Conservation (phyloP, 2,797 vertebrate genomes). For the Poeciliopsis presidionis region DNA sequence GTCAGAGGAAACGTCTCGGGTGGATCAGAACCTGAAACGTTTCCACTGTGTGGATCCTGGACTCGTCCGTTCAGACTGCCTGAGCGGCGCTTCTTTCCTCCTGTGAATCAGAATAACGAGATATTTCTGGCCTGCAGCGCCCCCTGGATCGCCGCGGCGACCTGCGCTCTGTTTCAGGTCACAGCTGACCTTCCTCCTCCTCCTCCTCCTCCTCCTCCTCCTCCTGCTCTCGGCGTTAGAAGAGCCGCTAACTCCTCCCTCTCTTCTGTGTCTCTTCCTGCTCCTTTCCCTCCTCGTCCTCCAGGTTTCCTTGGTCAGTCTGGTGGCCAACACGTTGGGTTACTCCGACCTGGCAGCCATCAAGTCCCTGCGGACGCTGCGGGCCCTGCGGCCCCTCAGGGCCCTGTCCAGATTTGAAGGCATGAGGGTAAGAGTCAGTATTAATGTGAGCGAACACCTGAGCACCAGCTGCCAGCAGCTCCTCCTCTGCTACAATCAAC, state of each 20-base stretch:
- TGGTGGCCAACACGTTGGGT: conserved; percentile 83
- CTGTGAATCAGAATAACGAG: background rate
- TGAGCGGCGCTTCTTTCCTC: background rate
- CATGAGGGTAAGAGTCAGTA: conserved; percentile 87
- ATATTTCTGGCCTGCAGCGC: background rate
- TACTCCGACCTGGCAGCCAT: conserved; percentile 86
- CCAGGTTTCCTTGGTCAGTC: conserved; percentile 84
- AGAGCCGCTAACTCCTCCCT: conserved; percentile 47
- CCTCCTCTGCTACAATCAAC: background rate
- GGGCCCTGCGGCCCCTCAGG: conserved; percentile 83
- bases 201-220: conserved; percentile 3
- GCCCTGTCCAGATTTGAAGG: conserved; percentile 86
- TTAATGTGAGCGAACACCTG: conserved; percentile 27
- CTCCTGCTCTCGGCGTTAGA: conserved; percentile 19
- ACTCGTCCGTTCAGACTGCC: background rate
- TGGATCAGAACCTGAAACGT: conserved; percentile 13
- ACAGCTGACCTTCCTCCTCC: background rate
- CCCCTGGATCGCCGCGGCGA: background rate
- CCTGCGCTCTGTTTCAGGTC: background rate
- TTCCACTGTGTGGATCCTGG: background rate
- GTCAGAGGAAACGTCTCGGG: conserved; percentile 8
- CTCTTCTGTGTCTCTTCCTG: conserved; percentile 22
- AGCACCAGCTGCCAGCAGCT: background rate
- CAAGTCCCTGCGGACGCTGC: conserved; percentile 84
- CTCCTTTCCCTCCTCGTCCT: conserved; percentile 53